A percentile compares a stretch with the other conserved stretches of the same genome.
Evolutionary conservation across 2,888 invertebrate genomes (phyloP).

Genomic region (Cyaniris semiargus): DNA sequence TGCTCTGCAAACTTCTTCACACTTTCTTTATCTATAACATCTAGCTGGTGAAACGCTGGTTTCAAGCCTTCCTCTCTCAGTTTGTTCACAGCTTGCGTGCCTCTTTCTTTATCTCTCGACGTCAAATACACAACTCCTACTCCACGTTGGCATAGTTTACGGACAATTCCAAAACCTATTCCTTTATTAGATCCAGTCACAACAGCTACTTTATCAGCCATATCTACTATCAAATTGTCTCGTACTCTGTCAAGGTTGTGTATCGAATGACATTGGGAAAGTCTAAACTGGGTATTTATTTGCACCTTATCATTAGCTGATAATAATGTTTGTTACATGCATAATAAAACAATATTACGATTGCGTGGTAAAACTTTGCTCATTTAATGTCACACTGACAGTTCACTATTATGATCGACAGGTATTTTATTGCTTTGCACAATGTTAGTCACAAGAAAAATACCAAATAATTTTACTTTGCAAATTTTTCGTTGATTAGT

Average conservation of each 20-base stretch:
- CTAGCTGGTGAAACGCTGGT: constrained; percentile 52
- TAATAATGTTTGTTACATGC: neutral
- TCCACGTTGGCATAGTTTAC: constrained; percentile 80
- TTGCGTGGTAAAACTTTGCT: no score
- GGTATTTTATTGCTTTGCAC: no score
- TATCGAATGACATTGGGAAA: neutral
- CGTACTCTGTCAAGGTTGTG: neutral
- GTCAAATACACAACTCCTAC: constrained; percentile 84
- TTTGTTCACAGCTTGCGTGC: constrained; percentile 75
- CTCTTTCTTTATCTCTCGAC: constrained; percentile 76
- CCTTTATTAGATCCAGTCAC: constrained; percentile 86
- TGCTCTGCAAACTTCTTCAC: constrained; percentile 45
- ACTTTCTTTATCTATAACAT: constrained; percentile 46
- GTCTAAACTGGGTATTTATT: neutral
- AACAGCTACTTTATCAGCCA: constrained; percentile 51
- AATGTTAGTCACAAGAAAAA: no score
- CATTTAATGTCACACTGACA: no score
- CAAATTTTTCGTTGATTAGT: no score
- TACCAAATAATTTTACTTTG: no score
- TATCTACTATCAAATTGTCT: constrained; percentile 31
- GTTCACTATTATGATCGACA: no score
- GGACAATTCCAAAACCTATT: constrained; percentile 82
- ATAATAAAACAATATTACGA: neutral
- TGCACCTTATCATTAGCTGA: neutral
- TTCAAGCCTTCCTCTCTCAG: constrained; percentile 71